A percentile compares a stretch with the other conserved stretches of the same genome.
These are phyloP conservation scores for Carassius auratus DNA, from an alignment of 2,113 vertebrate species.

Conservation along the genomic window DNA sequence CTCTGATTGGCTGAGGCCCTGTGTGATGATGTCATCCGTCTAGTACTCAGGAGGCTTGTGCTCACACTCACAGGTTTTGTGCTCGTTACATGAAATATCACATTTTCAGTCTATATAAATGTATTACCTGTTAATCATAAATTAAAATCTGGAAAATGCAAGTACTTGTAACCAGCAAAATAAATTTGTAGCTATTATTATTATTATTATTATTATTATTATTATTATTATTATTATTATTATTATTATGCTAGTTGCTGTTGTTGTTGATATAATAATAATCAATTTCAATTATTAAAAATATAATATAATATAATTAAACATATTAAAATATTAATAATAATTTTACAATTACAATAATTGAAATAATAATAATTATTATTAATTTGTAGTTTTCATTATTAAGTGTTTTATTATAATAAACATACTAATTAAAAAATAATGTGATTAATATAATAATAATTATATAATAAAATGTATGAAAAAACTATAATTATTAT, in stretches of 20 bases:
- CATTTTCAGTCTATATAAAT: neutral
- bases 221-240: too few species aligned
- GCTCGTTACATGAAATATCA: neutral
- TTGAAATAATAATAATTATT: too few species aligned
- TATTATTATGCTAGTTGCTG: neutral
- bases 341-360: neutral
- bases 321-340: neutral
- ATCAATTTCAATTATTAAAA: neutral
- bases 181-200: neutral
- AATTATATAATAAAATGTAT: neutral
- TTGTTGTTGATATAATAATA: too few species aligned
- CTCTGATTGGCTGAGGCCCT: constrained; percentile 45
- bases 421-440: neutral
- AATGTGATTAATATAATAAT: neutral
- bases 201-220: neutral
- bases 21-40: constrained; percentile 53
- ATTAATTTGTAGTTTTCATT: too few species aligned
- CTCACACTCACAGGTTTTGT: neutral
- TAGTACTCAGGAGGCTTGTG: constrained; percentile 16
- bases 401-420: neutral
- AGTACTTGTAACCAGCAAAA: neutral
- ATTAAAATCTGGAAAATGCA: neutral
- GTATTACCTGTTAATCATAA: neutral
- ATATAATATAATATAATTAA: neutral
- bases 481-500: neutral